Conservation (phyloP, 2,797 vertebrate genomes). For the Sebastes goodei region DNA sequence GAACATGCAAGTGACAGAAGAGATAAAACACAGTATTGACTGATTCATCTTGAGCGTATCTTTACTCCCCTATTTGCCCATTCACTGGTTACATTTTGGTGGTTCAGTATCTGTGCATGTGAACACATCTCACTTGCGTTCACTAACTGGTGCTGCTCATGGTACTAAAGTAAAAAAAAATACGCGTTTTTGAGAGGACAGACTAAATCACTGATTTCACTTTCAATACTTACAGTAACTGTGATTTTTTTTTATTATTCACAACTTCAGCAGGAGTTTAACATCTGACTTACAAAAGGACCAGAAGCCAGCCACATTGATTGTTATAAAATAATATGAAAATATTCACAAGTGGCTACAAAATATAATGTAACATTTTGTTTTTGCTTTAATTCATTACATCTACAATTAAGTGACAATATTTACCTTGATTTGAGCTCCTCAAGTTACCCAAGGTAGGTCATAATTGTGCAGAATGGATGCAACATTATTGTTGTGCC, state of each 20-base stretch:
- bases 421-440: background rate
- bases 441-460: background rate
- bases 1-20: conserved; percentile 7
- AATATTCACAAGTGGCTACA: background rate
- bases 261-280: conserved; percentile 2
- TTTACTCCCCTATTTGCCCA: background rate
- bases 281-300: background rate
- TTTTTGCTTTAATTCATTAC: background rate
- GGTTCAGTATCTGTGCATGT: conserved; percentile 30
- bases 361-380: background rate
- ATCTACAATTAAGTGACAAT: background rate
- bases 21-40: conserved; percentile 10
- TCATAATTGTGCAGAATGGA: background rate
- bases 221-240: conserved; percentile 29
- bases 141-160: conserved; percentile 43
- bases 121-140: conserved; percentile 12
- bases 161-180: conserved; percentile 21
- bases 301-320: background rate
- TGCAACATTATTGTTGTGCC: background rate
- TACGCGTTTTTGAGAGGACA: background rate
- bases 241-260: conserved; percentile 10
- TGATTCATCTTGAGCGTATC: background rate
- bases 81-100: conserved; percentile 8
- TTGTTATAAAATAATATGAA: background rate
- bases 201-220: conserved; percentile 17